Base-by-base conservation (phyloP, 2,797 vertebrate genomes). In the Neomorphus geoffroyi region DNA sequence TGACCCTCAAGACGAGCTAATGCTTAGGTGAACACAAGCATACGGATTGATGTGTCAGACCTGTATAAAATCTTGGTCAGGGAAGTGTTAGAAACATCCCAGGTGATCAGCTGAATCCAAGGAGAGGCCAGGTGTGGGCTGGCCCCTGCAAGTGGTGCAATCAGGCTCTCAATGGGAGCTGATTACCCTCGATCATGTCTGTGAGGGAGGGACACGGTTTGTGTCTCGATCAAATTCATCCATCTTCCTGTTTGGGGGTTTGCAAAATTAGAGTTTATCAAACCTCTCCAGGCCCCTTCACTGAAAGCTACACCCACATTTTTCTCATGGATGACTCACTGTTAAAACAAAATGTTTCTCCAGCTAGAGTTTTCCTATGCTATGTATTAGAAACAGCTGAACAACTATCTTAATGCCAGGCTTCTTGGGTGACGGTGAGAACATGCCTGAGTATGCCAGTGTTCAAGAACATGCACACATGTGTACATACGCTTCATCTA, bases 271-370 rank as follows among this genome's bases (percentile, higher is more conserved):
- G 53, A 27, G 45, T 90, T 93, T 80, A 69, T 80, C 77, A 80
- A 90, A 46, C 83, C 78, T 95, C 61, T 90, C 60, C 60, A 81
- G 88, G 80, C 86, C 93, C 94, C 84, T 94, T 94, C 45, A 84
- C 86, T 92, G 92, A 87, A 94, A 94, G 75, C 74, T 96, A 96
- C 96, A 92, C 95, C 96, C 95, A 97, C 93, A 94, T 96, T 96
- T 96, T 96, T 96, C 94, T 93, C 93, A 95, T 83, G 88, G 72
- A 24, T 97, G 90, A 97, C 72, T 97, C 96, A 96, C 26, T 86
- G 72, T 80, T 96, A 69, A 82, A 92, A 79, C 58, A 72, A 81
- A 92, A 56, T 62, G 33, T 80, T 89, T 93, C 90, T 95, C 65
- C 81, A 92, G 78, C 61, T 69, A 41, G 50, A 92, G 72, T 35